Base-by-base conservation (phyloP, 2,888 invertebrate genomes). In the Erynnis tages region DNA sequence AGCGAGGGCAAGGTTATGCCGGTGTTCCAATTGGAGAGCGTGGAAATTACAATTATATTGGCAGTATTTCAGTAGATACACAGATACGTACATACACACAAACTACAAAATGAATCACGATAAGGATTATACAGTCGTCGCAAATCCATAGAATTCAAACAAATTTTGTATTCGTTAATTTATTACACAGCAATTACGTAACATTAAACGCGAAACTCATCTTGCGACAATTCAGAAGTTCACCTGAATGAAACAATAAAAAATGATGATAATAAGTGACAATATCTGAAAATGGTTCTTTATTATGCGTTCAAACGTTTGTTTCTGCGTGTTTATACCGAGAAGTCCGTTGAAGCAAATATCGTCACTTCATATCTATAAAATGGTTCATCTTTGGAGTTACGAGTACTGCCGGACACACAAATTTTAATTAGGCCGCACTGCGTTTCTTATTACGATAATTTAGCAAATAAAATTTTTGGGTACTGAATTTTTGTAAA, bases 81-180 rank as follows among this genome's bases (percentile, higher is more conserved):
- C 82, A 89, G 79, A 83, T 83, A 90, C 84, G 84, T 82, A 89
- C 82, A 88, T 79, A 84, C 82, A 90, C 83, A 86, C 79, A 86
- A 85, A 82, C 88, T 88, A 88, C 88, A 71, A 74, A 80, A 88
- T 86, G 80, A 84, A 69, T 76, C 79, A 87, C 83, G 81, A 75
- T 76, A 79, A 81, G 73, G 82, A 74, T 71, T 75, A 62, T 67
- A 86, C 88, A 88, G 88, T 87, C 83, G 70, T 88, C 87, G 88
- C 87, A 89, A 88, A 73, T 85, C 88, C 88, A 88, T 78, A 83
- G 84, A 79, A 74, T 76, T 53, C 38, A 50, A 53, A 54, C 30
- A 54, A 46, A 53, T 23, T 35, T 49, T 34, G 6, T 32, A 14
- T 48, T 48, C 41, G 29, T 13, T 41, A 25, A 6, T 29, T 41